phyloP scores from a whole-genome alignment of 1,140 invertebrate genomes.

The Aphelenchoides avenae region DNA sequence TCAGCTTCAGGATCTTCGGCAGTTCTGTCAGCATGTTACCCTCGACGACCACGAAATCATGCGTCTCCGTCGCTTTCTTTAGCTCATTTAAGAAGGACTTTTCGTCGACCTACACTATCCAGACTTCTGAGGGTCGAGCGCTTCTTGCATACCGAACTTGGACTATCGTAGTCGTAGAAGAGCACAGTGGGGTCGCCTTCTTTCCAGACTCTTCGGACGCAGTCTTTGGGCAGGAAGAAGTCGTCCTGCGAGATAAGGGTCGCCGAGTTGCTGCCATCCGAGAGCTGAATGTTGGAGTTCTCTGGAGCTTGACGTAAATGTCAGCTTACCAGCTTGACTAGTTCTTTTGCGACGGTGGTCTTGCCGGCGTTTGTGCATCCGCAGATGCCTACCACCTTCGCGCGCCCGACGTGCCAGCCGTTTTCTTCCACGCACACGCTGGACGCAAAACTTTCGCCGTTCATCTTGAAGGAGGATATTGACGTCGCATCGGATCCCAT shows the following conservation, averaged over 20 bases:
- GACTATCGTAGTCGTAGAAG: constrained; percentile 31
- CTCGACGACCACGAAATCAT: too few relatives aligned
- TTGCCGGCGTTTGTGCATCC: constrained; percentile 29
- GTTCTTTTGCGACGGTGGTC: constrained; percentile 16
- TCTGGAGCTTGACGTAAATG: background rate
- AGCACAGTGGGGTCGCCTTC: constrained; percentile 5
- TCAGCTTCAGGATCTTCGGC: background rate
- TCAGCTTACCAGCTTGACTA: constrained; percentile 13
- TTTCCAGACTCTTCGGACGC: constrained; percentile 14
- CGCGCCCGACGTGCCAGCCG: too few relatives aligned
- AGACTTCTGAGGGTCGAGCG: background rate
- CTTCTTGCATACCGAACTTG: constrained; percentile 17
- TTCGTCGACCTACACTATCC: constrained; percentile 7
- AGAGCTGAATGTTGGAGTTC: background rate
- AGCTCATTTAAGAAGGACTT: constrained; percentile 16
- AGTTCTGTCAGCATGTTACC: constrained; percentile 38
- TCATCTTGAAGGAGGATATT: too few relatives aligned
- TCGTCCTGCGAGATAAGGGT: constrained; percentile 6
- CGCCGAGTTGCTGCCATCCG: background rate
- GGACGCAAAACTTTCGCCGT: constrained; percentile 2
- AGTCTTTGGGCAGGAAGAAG: constrained; percentile 14
- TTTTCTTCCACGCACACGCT: constrained; percentile 5
- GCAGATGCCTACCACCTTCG: constrained; percentile 13
- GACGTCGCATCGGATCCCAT: too few relatives aligned
- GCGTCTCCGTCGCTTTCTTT: too few relatives aligned